Percentiles rank a stretch among this genome's conserved stretches.
These are phyloP conservation scores for Mactra quadrangularis DNA, from an alignment of 1,140 invertebrate genomes.

Conservation along the genomic window DNA sequence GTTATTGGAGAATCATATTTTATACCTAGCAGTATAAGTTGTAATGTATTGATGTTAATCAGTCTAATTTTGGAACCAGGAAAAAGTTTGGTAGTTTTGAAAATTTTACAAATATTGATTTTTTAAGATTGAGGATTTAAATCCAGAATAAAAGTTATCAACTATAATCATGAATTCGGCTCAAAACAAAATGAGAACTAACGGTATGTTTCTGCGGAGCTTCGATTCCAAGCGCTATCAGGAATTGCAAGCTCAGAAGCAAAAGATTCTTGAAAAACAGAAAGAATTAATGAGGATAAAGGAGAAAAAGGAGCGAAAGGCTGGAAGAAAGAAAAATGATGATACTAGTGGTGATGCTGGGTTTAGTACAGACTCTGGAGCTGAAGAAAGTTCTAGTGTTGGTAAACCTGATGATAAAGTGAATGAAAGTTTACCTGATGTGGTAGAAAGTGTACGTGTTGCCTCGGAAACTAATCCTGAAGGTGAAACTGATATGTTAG, in stretches of 20 bases:
- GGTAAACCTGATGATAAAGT: not conserved
- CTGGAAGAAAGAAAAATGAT: conserved; percentile 9
- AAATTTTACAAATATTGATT: too few relatives aligned
- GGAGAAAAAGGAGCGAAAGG: conserved; percentile 45
- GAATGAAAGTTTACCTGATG: not conserved
- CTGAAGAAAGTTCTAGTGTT: not conserved
- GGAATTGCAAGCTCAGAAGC: conserved; percentile 48
- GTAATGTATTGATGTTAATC: too few relatives aligned
- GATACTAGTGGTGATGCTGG: not conserved
- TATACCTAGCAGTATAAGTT: too few relatives aligned
- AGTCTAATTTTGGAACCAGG: too few relatives aligned
- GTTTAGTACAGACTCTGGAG: conserved; percentile 6
- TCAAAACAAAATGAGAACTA: conserved; percentile 62
- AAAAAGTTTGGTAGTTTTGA: too few relatives aligned
- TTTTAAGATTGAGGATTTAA: too few relatives aligned
- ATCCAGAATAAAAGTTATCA: too few relatives aligned
- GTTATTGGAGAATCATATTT: too few relatives aligned
- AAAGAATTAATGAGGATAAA: conserved; percentile 50
- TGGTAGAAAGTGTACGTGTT: not conserved
- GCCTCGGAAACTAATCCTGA: not conserved
- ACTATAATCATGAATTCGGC: conserved; percentile 42
- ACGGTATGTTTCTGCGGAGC: conserved; percentile 66
- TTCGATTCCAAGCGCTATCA: conserved; percentile 63
- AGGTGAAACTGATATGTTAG: not conserved
- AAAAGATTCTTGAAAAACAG: conserved; percentile 47